Conservation (phyloP, 2,888 invertebrate genomes). For the Melanchra persicariae region DNA sequence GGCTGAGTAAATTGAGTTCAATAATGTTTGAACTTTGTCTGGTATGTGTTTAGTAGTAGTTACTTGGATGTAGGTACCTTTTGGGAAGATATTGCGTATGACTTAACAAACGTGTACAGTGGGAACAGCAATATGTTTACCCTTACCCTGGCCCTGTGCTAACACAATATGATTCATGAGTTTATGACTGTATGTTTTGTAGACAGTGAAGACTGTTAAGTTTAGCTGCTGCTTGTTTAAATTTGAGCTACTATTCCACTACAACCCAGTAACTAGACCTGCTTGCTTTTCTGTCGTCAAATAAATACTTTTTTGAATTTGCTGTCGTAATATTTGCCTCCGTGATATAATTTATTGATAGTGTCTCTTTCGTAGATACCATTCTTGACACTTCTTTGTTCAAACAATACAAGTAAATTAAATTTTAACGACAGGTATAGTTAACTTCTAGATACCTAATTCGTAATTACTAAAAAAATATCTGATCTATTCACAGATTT, state of each 20-base stretch:
- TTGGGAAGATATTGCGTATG: constrained; percentile 23
- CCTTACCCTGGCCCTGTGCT: neutral
- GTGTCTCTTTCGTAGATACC: too few relatives aligned
- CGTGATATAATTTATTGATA: neutral
- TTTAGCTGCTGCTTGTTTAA: neutral
- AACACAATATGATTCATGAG: constrained; percentile 21
- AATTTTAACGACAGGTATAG: too few relatives aligned
- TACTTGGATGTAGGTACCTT: constrained; percentile 29
- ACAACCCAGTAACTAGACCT: neutral
- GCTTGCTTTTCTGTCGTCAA: neutral
- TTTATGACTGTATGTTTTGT: constrained; percentile 6
- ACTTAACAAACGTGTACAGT: constrained; percentile 8
- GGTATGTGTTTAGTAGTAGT: constrained; percentile 35
- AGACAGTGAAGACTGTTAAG: neutral
- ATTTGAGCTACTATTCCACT: neutral
- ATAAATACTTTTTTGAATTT: neutral
- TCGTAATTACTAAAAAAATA: neutral
- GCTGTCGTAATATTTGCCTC: neutral
- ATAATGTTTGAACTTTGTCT: constrained; percentile 54
- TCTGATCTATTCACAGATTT: constrained; percentile 1
- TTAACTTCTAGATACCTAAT: neutral
- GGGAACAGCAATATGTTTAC: constrained; percentile 1
- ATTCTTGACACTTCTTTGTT: neutral
- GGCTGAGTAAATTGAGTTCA: constrained; percentile 42
- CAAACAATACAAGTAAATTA: too few relatives aligned